Evolutionary conservation across 2,797 vertebrate genomes (phyloP), one percentile per base, ranked within the genome.

Genomic region (Stomatorhinus walkeri): DNA sequence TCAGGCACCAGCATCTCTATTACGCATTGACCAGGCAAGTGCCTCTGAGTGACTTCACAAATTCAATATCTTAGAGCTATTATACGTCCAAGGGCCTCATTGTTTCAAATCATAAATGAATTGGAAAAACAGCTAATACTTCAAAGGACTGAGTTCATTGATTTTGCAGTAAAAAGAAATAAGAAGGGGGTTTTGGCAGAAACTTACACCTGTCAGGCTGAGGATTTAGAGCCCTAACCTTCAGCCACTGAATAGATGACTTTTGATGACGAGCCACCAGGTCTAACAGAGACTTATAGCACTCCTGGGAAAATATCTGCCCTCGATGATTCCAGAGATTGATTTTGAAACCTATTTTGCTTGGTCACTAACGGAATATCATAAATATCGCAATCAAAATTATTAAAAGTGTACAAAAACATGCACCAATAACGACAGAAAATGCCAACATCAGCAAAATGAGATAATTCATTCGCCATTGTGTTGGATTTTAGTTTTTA

Each of bases 71-170:
- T 91, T 72, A 85, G 49, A 89, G 85, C 90, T 89, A 91, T 89
- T 89, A 91, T 90, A 89, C 88, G 89, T 92, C 91, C 91, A 43
- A 28, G 83, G 85, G 91, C 90, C 89, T 93, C 92, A 91, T 93
- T 92, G 92, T 93, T 93, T 93, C 93, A 93, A 94, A 93, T 94
- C 92, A 93, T 93, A 93, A 93, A 94, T 93, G 91, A 93, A 93
- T 92, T 95, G 92, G 91, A 94, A 94, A 94, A 94, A 92, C 91
- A 93, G 91, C 90, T 93, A 94, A 94, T 95, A 94, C 93, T 93
- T 94, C 92, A 91, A 92, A 90, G 87, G 92, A 93, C 91, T 92
- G 91, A 92, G 91, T 89, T 90, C 59, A 87, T 93, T 93, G 93
- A 94, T 94, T 94, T 94, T 94, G 92, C 90, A 93, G 92, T 91